Base-by-base conservation (phyloP, 2,888 invertebrate species). In the Acholoe squamosa region DNA sequence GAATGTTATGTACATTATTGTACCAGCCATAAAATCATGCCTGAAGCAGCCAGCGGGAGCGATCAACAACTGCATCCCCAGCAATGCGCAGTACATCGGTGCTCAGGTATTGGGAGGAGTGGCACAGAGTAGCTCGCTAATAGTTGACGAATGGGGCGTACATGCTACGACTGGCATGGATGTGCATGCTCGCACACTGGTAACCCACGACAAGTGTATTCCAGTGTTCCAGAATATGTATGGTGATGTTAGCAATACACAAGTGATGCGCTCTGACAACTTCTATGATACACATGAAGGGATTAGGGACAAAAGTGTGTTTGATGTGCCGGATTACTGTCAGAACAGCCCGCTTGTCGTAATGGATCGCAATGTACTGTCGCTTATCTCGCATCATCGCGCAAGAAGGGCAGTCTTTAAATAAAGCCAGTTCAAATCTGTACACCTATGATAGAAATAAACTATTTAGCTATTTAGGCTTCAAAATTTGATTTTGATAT, bases 11-110 rank as follows among this genome's bases (percentile, higher is more conserved):
- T 80, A 80, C 34, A 43, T 43, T 43, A 80, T 80, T 34, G 43
- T 80, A 16, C 33, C 33, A 12, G 80, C 33, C 80, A 43, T 43
- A 1, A 33, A 43, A 16, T 80, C 80, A 7, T 80, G 80, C 43
- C 19, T 43, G 22, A 33, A 33, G 43, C 80, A 80, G 33, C 80
- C 80, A 0, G 33, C 80, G 14, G 80, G 33, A 3, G 34, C 80
- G 14, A 80, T 80, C 34, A 80, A 80, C 80, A 80, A 80, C 80
- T 80, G 80, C 22, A 80, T 80, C 80, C 80, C 80, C 43, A n/a
- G 3, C 80, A 80, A 33, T 22, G 33, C 80, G 22, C 33, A 80
- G 22, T 43, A 80, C 80, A 33, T 80, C 12, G 80, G 80, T 43
- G 0, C 34, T 7, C 34, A 80, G 43, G 33, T 31, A 16, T 16